A percentile compares a stretch with the other conserved stretches of the same genome.
These are phyloP conservation scores for Xenops minutus DNA, from an alignment of 2,797 vertebrate genomes.

Conservation along the genomic window DNA sequence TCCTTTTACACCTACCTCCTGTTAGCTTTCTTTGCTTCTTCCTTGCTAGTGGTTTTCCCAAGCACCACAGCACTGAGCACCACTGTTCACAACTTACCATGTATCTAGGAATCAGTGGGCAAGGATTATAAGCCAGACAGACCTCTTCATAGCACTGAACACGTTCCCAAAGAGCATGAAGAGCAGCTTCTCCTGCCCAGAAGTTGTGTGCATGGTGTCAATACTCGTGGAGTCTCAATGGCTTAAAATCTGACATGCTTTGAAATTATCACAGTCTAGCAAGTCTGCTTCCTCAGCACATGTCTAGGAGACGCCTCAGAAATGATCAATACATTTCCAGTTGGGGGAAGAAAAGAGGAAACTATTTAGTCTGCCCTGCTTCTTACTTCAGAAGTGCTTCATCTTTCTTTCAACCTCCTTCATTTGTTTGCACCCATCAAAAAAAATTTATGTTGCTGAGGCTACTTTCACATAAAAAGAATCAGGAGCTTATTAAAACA, in stretches of 20 bases:
- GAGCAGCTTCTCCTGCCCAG: not conserved
- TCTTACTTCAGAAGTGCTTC: not conserved
- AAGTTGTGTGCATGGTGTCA: not conserved
- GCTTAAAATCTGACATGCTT: not conserved
- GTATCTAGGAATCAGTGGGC: not conserved
- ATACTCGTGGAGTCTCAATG: not conserved
- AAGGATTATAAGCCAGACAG: not conserved
- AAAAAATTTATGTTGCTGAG: not conserved
- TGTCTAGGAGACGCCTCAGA: not conserved
- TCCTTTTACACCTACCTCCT: not conserved
- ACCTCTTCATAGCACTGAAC: not conserved
- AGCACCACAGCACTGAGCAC: not conserved
- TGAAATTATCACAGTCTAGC: not conserved
- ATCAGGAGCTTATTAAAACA: not conserved
- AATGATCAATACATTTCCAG: not conserved
- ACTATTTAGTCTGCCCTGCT: not conserved
- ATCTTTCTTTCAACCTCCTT: not conserved
- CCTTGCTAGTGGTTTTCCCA: not conserved
- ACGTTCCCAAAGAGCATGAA: accelerated
- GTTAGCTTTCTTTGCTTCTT: not conserved
- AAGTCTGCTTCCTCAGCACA: not conserved
- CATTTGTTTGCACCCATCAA: not conserved
- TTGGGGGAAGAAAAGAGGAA: not conserved
- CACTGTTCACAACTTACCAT: not conserved
- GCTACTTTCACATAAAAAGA: not conserved